Percentiles rank a stretch among this genome's conserved stretches.
phyloP scores from a whole-genome alignment of 2,797 vertebrate genomes.

The Chiroxiphia lanceolata region DNA sequence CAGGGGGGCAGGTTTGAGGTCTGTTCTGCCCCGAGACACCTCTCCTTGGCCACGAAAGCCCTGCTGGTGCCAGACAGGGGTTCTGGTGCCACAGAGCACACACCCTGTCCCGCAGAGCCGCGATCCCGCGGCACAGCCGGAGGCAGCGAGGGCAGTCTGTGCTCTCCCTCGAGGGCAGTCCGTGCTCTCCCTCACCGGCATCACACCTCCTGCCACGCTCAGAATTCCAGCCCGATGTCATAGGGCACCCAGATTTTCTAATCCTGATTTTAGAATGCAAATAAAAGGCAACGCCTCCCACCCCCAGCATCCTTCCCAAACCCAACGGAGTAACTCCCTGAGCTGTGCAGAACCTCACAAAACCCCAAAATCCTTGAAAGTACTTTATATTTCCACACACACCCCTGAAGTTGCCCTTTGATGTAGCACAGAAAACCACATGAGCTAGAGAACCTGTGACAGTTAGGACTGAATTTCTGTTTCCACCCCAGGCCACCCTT shows the following conservation, averaged over 20 bases:
- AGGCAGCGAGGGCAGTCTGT: background rate
- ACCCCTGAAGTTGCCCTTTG: background rate
- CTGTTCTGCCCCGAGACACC: background rate
- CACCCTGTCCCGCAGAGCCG: background rate
- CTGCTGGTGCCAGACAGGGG: background rate
- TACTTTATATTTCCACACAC: background rate
- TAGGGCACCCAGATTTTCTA: background rate
- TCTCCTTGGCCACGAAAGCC: background rate
- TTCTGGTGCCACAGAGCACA: background rate
- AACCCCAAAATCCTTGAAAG: background rate
- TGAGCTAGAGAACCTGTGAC: background rate
- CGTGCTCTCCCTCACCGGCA: background rate
- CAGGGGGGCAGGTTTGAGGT: background rate
- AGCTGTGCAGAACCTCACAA: background rate
- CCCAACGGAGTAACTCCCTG: rapidly evolving
- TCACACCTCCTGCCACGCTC: background rate
- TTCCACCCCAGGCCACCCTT: background rate
- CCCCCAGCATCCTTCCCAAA: background rate
- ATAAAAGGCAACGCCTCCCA: background rate
- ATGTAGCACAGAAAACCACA: background rate
- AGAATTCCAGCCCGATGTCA: background rate
- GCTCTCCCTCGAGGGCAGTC: background rate
- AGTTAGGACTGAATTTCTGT: background rate
- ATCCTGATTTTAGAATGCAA: background rate
- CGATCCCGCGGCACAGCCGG: background rate